These are phyloP conservation scores for Aphaenogaster floridana DNA, from an alignment of 1,140 invertebrate species.

Conservation along the genomic window DNA sequence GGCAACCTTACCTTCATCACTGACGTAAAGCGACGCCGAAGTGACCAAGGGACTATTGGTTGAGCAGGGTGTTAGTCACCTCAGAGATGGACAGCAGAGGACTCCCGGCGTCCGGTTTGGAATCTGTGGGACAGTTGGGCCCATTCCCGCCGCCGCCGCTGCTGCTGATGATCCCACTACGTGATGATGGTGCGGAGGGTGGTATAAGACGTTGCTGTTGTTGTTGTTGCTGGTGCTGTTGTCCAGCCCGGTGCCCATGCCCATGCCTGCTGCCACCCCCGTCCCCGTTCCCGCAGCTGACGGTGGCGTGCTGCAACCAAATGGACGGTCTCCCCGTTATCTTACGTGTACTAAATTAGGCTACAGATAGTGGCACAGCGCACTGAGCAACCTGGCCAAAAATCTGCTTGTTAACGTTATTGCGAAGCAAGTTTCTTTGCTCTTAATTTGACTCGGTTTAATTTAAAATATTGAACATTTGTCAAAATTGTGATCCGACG, in stretches of 20 bases:
- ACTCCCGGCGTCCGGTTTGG: constrained; percentile 91
- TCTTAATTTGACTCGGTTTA: not conserved
- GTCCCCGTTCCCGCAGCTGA: constrained; percentile 82
- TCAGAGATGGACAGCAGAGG: constrained; percentile 94
- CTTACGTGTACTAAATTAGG: constrained; percentile 56
- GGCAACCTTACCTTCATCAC: constrained; percentile 72
- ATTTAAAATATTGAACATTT: not conserved
- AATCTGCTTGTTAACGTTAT: not conserved
- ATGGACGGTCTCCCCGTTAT: constrained; percentile 78
- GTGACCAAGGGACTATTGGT: constrained; percentile 87
- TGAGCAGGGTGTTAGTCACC: constrained; percentile 93
- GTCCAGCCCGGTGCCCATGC: constrained; percentile 78
- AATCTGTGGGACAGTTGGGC: constrained; percentile 86
- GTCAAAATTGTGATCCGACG: not conserved
- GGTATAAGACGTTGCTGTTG: constrained; percentile 82
- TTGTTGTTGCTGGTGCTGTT: constrained; percentile 81
- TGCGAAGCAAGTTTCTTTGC: constrained; percentile 3
- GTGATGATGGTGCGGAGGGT: constrained; percentile 80
- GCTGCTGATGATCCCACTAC: constrained; percentile 81
- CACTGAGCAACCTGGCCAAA: not conserved
- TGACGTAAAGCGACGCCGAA: constrained; percentile 69
- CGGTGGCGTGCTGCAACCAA: constrained; percentile 85
- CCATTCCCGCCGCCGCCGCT: constrained; percentile 80
- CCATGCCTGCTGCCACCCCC: constrained; percentile 80
- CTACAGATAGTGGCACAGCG: not conserved